A percentile compares a stretch with the other conserved stretches of the same genome.
Conservation (phyloP, 2,113 vertebrate species). For the Laticauda laticaudata region DNA sequence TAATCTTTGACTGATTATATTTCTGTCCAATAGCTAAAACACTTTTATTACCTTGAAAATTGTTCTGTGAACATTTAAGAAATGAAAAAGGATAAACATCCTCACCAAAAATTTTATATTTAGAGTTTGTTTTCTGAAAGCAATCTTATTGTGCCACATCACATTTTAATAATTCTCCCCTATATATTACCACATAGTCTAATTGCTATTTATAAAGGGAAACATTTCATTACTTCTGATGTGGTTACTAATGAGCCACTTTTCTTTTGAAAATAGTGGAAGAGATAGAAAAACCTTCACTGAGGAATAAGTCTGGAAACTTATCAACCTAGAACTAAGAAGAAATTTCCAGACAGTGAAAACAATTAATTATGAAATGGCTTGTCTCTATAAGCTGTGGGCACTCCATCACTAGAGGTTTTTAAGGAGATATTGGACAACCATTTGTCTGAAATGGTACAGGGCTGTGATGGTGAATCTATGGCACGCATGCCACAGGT, state of each 20-base stretch:
- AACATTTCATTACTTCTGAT: background rate
- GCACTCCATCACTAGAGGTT: background rate
- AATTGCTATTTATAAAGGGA: conserved; percentile 30
- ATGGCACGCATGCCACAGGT: too few relatives aligned
- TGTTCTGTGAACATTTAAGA: conserved; percentile 1
- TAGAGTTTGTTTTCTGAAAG: conserved; percentile 16
- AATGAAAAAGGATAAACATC: conserved; percentile 24
- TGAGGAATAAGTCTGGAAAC: background rate
- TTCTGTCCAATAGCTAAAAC: conserved; percentile 29
- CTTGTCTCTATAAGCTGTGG: background rate
- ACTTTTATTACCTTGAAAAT: conserved; percentile 8
- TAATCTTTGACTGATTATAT: background rate
- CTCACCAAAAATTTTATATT: conserved; percentile 1
- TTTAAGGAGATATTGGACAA: background rate
- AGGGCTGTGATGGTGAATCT: too few relatives aligned
- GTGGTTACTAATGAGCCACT: background rate
- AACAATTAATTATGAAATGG: background rate
- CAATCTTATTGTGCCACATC: background rate
- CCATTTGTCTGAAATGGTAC: background rate
- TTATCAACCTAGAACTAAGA: background rate
- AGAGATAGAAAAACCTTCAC: background rate
- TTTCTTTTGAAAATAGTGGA: conserved; percentile 15
- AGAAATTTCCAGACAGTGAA: background rate
- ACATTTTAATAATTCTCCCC: background rate
- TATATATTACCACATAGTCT: background rate